Evolutionary conservation across 1,140 invertebrate genomes (phyloP), one percentile per base, ranked within the genome.

Genomic region (Wiebesia pumilae): DNA sequence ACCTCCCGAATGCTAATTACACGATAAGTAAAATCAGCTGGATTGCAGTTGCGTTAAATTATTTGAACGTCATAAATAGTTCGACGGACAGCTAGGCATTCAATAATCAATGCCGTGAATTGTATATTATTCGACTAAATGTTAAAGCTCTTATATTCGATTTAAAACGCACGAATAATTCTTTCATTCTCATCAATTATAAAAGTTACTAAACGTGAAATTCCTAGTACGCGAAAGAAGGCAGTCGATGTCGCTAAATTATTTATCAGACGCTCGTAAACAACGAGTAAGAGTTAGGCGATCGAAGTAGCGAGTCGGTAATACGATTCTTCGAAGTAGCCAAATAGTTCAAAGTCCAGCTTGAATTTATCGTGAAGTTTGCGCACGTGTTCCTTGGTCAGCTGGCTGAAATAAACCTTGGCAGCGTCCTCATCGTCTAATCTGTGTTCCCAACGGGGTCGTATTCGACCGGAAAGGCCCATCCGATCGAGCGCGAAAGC

Each of bases 331-430:
- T 91, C 87, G 21, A 90, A 92, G 85, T 95, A 95, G 73, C 91
- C 93, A 89, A 95, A 95, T 16, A 95, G 85, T 79, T 95, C 93
- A 85, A 95, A 95, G 88, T 95, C 95, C 9, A 95, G 86, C 69
- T 90, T 91, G 86, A 95, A 95, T 87, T 95, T 95, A 38, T 94
- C 87, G 88, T 95, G 94, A 12, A 95, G 85, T 47, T 90, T 90
- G 14, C 86, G 75, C 16, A 95, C 90, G 73, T 93, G 90, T n/a
- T 91, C 80, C 88, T 90, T 88, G 16, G 89, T 92, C 14, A 95
- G 88, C 38, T 94, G 93, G 24, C 90, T 89, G 86, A 95, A 95
- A 86, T 95, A 95, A 73, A 91, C 88, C 62, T 88, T 89, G 3
- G 90, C 89, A 6, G 90, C 88, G 51, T 91, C 89, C 19, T 62